Evolutionary conservation across 2,113 vertebrate genomes (phyloP), one percentile per base, ranked within the genome.

Genomic region (Cnemophilus loriae): DNA sequence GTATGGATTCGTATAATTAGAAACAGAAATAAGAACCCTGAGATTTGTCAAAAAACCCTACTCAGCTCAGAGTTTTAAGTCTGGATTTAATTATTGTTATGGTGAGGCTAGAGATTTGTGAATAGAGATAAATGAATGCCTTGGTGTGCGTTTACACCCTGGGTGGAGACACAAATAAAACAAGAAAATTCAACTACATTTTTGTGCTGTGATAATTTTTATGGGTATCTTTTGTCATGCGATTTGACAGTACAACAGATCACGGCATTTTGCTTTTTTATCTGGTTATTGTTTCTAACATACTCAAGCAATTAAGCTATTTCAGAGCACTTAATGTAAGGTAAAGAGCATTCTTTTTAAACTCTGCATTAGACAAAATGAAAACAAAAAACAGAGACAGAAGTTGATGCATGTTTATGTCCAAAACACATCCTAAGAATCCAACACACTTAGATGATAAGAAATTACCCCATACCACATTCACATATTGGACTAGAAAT

Each of bases 81-180:
- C 96, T 97, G 96, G 82, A 89, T 96, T 97, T 97, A 97, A 97
- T 97, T 97, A 96, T 92, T 97, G 73, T 94, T 98, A 87, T 13
- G 70, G 37, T 88, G 71, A 96, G 89, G 86, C 87, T 67, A 74
- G 78, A 90, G 49, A 93, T 95, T 85, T 94, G 86, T 90, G n/a
- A n/a, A n/a, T n/a, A 96, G 90, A 92, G 92, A 95, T 94, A 87
- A 97, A 86, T 86, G 37, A 92, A 95, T 96, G 85, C 85, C 84
- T 97, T 68, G 32, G 64, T 84, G 74, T 87, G 73, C 95, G 81
- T 97, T 97, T 97, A 87, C 87, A 97, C 89, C 57, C 77, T 97
- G 93, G 83, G 93, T 97, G 90, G 93, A 97, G 81, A 93, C 94
- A 96, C 85, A 96, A 97, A 98, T 98, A 97, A 98, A 97, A 96